Evolutionary conservation across 2,888 invertebrate species (phyloP).

Genomic region (Desoria tigrina): DNA sequence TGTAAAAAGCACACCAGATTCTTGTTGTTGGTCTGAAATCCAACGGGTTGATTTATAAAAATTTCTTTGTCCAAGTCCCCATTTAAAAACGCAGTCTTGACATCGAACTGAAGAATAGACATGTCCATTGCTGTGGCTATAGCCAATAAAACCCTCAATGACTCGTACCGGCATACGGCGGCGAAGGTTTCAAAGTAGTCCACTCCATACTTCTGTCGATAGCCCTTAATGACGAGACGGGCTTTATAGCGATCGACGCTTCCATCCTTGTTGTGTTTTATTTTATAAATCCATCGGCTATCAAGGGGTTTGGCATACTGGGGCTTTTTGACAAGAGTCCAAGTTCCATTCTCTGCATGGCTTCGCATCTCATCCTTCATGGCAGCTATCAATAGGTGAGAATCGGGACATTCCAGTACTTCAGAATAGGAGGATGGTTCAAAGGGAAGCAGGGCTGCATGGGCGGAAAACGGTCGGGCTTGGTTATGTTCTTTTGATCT

Average conservation of each 20-base stretch:
- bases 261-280: conserved; percentile 10
- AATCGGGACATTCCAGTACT: background rate
- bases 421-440: conserved; percentile 17
- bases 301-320: conserved; percentile 10
- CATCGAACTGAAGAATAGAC: conserved; percentile 23
- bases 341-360: conserved; percentile 5
- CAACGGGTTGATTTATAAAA: conserved; percentile 21
- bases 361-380: conserved; percentile 29
- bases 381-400: conserved; percentile 26
- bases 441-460: background rate
- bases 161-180: conserved; percentile 30
- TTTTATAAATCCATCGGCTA: conserved; percentile 26
- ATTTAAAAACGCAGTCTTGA: conserved; percentile 30
- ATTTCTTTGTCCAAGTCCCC: conserved; percentile 17
- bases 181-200: conserved; percentile 38
- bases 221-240: conserved; percentile 27
- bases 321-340: conserved; percentile 20
- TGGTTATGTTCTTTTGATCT: background rate
- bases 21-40: background rate
- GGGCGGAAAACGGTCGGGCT: conserved; percentile 7
- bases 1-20: conserved; percentile 26
- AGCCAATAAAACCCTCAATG: conserved; percentile 19
- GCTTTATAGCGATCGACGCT: conserved; percentile 24
- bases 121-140: conserved; percentile 20
- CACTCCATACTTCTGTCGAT: conserved; percentile 20